Evolutionary conservation across 2,113 vertebrate genomes (phyloP), one percentile per base, ranked within the genome.

Genomic region (Bujurquina vittata): DNA sequence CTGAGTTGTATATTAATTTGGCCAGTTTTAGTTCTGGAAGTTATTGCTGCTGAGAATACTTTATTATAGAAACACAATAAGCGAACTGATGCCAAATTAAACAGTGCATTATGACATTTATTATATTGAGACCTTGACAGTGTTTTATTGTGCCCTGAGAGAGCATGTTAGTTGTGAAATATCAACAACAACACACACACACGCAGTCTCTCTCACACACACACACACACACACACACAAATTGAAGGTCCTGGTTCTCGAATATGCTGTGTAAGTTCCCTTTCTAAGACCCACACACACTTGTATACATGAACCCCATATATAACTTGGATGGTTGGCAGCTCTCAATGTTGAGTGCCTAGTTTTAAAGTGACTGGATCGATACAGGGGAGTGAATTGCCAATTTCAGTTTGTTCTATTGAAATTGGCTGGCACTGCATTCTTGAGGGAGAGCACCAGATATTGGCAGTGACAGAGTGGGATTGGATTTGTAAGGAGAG

Each of bases 351-450:
- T 88, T 86, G 82, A 92, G 88, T 76, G 80, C 79, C 85, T 57
- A 60, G 86, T 84, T 92, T 89, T 91, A 86, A 92, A 93, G 88
- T 88, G 89, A 92, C 89, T 85, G 86, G 90, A 95, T 95, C 94
- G 17, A 95, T 94, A 93, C 87, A 60, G 79, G 87, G 84, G 90
- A 92, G 91, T 92, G 92, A 95, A 94, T 94, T 92, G 92, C 92
- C 94, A 94, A 94, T 94, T 92, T 91, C 76, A 91, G 94, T 94
- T 93, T 94, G 89, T 86, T 92, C 89, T 84, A 90, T 91, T 90
- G 90, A 92, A 93, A 94, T 89, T 46, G 87, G 76, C 87, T 79
- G 59, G 81, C 23, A 49, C 79, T 90, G 88, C 88, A 87, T 90
- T 94, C 82, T 81, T 73, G 89, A 87, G 77, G 86, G 78, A 80